Percentiles rank a stretch among this genome's conserved stretches.
These are phyloP conservation scores for Eremobia ochroleuca DNA, from an alignment of 2,888 invertebrate genomes.

Conservation along the genomic window DNA sequence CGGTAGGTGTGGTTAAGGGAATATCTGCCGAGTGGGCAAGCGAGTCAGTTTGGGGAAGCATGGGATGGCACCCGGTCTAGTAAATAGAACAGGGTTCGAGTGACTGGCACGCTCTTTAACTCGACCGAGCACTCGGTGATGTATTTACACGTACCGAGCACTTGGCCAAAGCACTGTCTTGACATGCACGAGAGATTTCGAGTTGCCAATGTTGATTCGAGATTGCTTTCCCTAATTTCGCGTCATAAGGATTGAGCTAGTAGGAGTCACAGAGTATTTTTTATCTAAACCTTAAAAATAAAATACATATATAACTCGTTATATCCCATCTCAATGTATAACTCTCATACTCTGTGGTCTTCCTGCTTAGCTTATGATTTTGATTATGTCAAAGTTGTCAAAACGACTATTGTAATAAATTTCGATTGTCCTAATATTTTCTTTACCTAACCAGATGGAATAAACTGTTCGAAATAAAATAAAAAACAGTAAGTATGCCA, in stretches of 20 bases:
- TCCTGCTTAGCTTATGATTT: not conserved
- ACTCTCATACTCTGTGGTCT: not conserved
- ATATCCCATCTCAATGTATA: too few species aligned
- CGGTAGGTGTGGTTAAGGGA: too few species aligned
- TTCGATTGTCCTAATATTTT: slow-evolving; percentile 47
- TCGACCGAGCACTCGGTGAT: not conserved
- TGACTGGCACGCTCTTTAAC: not conserved
- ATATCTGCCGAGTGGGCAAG: not conserved
- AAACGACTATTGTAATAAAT: slow-evolving; percentile 52
- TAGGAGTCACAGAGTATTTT: not conserved
- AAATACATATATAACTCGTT: too few species aligned
- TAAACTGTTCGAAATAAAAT: slow-evolving; percentile 50
- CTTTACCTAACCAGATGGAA: slow-evolving; percentile 57
- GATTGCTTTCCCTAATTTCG: not conserved
- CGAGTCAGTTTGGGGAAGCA: not conserved
- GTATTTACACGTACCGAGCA: not conserved
- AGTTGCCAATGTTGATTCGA: not conserved
- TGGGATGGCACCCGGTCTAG: not conserved
- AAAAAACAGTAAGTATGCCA: slow-evolving; percentile 50
- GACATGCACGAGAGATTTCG: not conserved
- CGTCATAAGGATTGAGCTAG: not conserved
- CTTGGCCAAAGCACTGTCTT: not conserved
- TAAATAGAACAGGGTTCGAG: not conserved
- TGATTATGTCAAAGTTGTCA: slow-evolving; percentile 57
- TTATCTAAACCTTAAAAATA: too few species aligned